Base-by-base conservation (phyloP, 2,888 invertebrate species). In the Tanypteryx hageni region DNA sequence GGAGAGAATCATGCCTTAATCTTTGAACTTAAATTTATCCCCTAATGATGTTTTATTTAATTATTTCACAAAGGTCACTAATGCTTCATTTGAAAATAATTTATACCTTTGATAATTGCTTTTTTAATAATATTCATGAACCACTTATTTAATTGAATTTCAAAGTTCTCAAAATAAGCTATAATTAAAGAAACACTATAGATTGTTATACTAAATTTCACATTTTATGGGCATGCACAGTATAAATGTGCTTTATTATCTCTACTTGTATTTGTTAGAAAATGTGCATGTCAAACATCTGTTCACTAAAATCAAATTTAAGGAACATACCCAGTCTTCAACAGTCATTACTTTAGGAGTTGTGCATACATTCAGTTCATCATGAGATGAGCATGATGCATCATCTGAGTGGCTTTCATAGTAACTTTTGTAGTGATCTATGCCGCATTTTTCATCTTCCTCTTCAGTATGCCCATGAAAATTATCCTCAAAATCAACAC, bases 301-400 rank as follows among this genome's bases (percentile, higher is more conserved):
- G 0, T 7, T 64, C 16, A 10, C 16, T 14, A n/a, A 7, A 14
- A 14, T 14, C 16, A 14, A 7, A 64, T 64, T 44, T 7, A 85
- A 27, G 14, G 13, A 22, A 59, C 86, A 27, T 61, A 86, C 86
- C 86, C 86, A 86, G 22, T 86, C 86, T 27, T 61, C 18, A 31
- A 86, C 27, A 27, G 59, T 61, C 59, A 86, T 86, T 27, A 31
- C n/a, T 86, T 57, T 83, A 18, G 11, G 7, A 11, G 22, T 18
- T 13, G 22, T 59, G n/a, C 1, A 0, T 27, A 10, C 22, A n/a
- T 56, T 22, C 0, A 14, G 8, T 13, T 86, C 59, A 27, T 86
- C 86, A 61, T 59, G 58, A 14, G 86, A 27, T 4, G 58, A 31
- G 3, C 59, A 59, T n/a, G 85, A 27, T 59, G 27, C 16, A 61